Evolutionary conservation across 1,140 invertebrate species (phyloP).

Genomic region (Bombus sibiricus): DNA sequence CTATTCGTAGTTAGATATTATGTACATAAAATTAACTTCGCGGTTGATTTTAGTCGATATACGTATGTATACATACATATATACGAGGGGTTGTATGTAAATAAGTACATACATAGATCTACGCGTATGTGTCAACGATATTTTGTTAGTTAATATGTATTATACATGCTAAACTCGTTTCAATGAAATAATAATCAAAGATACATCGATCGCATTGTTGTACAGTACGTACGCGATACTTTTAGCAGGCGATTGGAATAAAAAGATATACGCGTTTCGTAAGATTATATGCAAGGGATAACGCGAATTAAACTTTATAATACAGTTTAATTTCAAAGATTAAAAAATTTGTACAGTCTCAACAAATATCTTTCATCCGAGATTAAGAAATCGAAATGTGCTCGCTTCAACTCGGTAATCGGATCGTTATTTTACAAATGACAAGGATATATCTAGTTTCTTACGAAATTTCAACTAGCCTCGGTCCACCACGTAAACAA

Average conservation of each 20-base stretch:
- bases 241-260: not conserved
- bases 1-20: not conserved
- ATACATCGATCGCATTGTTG: not conserved
- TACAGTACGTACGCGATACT: not conserved
- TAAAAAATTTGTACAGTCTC: constrained; percentile 53
- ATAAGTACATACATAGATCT: not conserved
- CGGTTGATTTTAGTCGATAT: not conserved
- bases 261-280: not conserved
- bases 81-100: not conserved
- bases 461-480: not conserved
- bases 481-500: constrained; percentile 3
- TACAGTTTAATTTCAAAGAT: constrained; percentile 55
- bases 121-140: not conserved
- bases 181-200: not conserved
- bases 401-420: constrained; percentile 15
- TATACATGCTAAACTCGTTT: not conserved
- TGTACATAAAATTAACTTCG: not conserved
- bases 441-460: constrained; percentile 6
- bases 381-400: constrained; percentile 39
- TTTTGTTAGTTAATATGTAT: not conserved
- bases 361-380: constrained; percentile 43
- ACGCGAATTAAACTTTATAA: constrained; percentile 40
- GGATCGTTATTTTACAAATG: constrained; percentile 26
- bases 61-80: not conserved
- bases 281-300: not conserved